A percentile compares a stretch with the other conserved stretches of the same genome.
Conservation (phyloP, 2,797 vertebrate genomes). For the Glyptemys insculpta region DNA sequence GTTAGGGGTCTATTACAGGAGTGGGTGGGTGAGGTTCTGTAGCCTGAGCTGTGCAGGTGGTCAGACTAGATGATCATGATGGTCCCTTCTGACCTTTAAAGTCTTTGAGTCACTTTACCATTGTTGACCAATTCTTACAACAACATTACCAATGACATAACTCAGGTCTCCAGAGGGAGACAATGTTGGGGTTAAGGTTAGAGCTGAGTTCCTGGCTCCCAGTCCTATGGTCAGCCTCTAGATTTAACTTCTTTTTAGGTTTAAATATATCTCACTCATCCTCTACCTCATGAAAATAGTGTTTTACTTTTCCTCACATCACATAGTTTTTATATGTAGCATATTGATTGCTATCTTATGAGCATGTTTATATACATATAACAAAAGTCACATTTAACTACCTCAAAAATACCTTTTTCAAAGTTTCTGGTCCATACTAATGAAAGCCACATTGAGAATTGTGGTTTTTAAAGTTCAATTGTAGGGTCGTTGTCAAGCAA, state of each 20-base stretch:
- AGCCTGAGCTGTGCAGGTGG: too few species aligned
- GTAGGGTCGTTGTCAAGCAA: neutral
- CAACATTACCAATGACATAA: too few species aligned
- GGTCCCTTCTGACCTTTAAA: too few species aligned
- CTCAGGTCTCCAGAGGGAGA: neutral
- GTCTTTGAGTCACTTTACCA: neutral
- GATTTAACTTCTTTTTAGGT: neutral
- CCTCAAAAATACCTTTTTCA: conserved; percentile 17
- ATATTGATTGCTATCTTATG: neutral
- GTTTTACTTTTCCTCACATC: neutral
- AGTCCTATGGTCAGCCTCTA: neutral
- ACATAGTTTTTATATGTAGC: accelerated
- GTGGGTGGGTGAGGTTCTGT: too few species aligned
- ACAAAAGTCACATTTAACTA: conserved; percentile 12
- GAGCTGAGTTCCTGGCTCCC: neutral
- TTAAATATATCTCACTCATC: neutral
- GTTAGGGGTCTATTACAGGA: too few species aligned
- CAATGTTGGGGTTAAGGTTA: neutral
- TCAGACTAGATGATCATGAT: too few species aligned
- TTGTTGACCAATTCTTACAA: neutral
- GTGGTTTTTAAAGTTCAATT: neutral
- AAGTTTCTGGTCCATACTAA: neutral
- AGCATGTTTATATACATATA: neutral
- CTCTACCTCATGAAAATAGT: neutral
- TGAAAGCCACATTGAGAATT: conserved; percentile 17